These are phyloP conservation scores for Cavia porcellus DNA, from an alignment of 2,113 vertebrate species.

Conservation along the genomic window DNA sequence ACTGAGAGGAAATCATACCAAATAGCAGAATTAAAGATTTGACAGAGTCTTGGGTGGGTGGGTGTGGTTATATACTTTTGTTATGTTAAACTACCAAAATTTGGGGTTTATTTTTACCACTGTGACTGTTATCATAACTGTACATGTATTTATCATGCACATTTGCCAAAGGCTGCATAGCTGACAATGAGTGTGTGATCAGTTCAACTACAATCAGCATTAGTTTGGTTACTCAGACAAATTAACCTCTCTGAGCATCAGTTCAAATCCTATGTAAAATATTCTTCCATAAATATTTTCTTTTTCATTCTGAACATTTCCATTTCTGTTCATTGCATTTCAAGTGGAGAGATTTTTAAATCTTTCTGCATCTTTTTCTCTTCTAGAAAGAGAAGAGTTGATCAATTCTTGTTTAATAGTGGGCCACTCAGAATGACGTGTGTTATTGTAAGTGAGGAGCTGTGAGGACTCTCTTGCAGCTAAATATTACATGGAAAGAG, in stretches of 20 bases:
- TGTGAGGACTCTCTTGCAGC: not conserved
- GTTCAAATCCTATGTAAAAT: not conserved
- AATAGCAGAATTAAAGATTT: not conserved
- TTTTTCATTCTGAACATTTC: not conserved
- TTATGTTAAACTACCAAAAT: not conserved
- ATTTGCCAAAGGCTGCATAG: not conserved
- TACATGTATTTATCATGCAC: not conserved
- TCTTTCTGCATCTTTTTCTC: not conserved
- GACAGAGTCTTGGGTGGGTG: not conserved
- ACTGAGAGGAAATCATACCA: not conserved
- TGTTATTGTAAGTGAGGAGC: not conserved
- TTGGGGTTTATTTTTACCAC: not conserved
- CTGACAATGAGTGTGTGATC: not conserved
- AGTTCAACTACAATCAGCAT: not conserved
- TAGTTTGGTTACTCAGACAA: not conserved
- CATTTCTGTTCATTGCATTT: not conserved
- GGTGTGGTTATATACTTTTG: not conserved
- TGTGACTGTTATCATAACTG: not conserved
- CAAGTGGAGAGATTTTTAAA: not conserved
- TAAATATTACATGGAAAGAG: not conserved
- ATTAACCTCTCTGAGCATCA: not conserved
- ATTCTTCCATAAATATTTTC: not conserved
- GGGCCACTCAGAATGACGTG: not conserved
- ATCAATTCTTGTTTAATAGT: not conserved
- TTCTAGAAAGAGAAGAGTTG: not conserved